Conservation (phyloP, 2,113 vertebrate species). For the Callopanchax toddi region DNA sequence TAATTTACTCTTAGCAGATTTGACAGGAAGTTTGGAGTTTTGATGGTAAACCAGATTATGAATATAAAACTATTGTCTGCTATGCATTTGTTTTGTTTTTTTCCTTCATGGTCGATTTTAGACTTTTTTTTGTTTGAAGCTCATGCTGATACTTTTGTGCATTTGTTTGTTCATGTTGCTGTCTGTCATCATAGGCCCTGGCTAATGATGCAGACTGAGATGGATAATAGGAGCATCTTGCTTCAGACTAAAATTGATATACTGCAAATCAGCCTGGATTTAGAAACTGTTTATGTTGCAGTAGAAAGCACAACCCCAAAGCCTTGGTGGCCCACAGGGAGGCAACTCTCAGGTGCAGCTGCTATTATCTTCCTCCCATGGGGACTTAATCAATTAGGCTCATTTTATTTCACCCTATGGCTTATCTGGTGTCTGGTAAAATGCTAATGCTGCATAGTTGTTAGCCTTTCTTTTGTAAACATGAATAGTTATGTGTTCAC, state of each 20-base stretch:
- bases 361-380: slow-evolving; percentile 28
- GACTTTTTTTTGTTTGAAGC: neutral
- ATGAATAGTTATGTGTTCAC: neutral
- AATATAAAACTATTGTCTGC: neutral
- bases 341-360: slow-evolving; percentile 32
- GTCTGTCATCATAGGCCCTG: slow-evolving; percentile 3
- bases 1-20: neutral
- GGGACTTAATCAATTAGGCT: slow-evolving; percentile 35
- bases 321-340: slow-evolving; percentile 11
- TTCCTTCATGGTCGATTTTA: neutral
- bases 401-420: slow-evolving; percentile 24
- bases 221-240: neutral
- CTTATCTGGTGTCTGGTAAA: slow-evolving; percentile 20
- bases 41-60: slow-evolving; percentile 23
- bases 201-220: slow-evolving; percentile 18
- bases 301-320: neutral
- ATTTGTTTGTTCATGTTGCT: slow-evolving; percentile 19
- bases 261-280: slow-evolving; percentile 1
- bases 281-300: slow-evolving; percentile 14
- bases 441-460: slow-evolving; percentile 4
- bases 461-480: slow-evolving; percentile 1
- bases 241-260: slow-evolving; percentile 6
- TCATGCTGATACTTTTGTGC: slow-evolving; percentile 8
- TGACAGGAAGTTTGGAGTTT: slow-evolving; percentile 7
- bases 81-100: neutral